Conservation (phyloP, 2,888 invertebrate genomes). For the Cepaea hortensis region DNA sequence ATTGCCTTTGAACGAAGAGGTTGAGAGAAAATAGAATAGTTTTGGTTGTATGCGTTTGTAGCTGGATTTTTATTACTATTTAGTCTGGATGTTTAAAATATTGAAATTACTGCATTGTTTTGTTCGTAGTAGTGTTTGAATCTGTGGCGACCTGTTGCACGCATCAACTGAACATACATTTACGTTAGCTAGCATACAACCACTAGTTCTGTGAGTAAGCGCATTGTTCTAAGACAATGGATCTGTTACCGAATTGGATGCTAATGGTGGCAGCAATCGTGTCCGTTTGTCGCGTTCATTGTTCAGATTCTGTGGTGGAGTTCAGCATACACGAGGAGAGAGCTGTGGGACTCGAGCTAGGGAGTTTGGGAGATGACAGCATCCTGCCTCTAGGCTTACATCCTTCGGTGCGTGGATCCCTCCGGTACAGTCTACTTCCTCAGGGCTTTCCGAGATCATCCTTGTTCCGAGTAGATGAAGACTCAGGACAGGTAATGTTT, state of each 20-base stretch:
- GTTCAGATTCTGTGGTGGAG: constrained; percentile 22
- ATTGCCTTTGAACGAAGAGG: too few species aligned
- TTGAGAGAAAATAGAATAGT: too few species aligned
- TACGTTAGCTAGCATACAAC: not conserved
- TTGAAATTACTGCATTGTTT: too few species aligned
- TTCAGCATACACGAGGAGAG: constrained; percentile 50
- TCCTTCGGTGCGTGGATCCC: constrained; percentile 54
- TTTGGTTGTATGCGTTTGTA: too few species aligned
- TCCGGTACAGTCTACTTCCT: constrained; percentile 63
- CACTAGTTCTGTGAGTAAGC: not conserved
- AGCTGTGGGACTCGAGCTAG: constrained; percentile 54
- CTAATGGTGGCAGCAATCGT: not conserved
- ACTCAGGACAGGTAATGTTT: constrained; percentile 57
- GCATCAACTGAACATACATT: too few species aligned
- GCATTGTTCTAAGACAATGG: not conserved
- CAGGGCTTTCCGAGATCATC: constrained; percentile 55
- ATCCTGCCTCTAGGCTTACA: constrained; percentile 57
- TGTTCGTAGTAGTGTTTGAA: too few species aligned
- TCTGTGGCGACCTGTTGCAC: too few species aligned
- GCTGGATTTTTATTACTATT: too few species aligned
- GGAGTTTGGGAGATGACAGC: constrained; percentile 63
- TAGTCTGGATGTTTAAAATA: too few species aligned
- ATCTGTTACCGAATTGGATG: not conserved
- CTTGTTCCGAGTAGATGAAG: constrained; percentile 63
- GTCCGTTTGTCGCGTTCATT: not conserved